Conservation (phyloP, 2,113 vertebrate species). For the Grammomys dolichurus region DNA sequence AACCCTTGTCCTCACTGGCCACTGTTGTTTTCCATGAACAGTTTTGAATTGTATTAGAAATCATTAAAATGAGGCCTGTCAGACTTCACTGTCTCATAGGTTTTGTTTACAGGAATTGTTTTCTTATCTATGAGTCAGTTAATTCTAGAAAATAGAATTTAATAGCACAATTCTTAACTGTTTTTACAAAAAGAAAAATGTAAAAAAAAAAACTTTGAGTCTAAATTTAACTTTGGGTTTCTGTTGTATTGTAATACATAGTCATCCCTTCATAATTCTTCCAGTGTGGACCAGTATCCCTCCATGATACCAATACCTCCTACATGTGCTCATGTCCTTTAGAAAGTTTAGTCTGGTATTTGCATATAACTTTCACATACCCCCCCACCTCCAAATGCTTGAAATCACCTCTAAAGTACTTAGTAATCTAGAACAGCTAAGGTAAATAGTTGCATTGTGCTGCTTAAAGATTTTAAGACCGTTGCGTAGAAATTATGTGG, state of each 20-base stretch:
- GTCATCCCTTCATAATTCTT: background rate
- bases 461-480: background rate
- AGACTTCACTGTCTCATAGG: background rate
- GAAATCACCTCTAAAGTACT: background rate
- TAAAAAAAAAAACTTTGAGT: background rate
- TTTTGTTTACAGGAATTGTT: background rate
- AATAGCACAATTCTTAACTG: background rate
- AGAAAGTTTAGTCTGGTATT: background rate
- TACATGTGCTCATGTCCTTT: background rate
- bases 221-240: constrained; percentile 47
- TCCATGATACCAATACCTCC: background rate
- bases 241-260: background rate
- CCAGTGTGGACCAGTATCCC: background rate
- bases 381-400: background rate
- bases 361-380: background rate
- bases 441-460: background rate
- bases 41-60: background rate
- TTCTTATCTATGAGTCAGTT: background rate
- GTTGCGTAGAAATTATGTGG: background rate
- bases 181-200: background rate
- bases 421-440: background rate
- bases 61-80: constrained; percentile 10
- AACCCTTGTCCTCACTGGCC: background rate
- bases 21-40: background rate
- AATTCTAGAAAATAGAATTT: constrained; percentile 34